Base-by-base conservation (phyloP, 2,113 vertebrate genomes). In the Thalassarche chlororhynchos region DNA sequence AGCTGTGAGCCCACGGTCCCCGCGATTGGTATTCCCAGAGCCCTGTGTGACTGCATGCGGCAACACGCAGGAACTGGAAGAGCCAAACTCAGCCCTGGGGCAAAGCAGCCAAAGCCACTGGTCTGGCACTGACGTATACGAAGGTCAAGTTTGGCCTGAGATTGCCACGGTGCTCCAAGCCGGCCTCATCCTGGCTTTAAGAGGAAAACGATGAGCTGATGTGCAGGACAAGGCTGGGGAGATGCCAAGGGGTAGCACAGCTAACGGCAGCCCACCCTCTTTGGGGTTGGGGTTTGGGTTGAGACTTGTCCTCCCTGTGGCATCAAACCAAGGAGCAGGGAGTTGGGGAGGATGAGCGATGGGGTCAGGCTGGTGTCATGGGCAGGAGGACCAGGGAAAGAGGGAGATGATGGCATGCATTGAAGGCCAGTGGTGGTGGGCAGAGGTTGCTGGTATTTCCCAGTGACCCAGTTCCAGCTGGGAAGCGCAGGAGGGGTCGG, bases 41-140 rank as follows among this genome's bases (percentile, higher is more conserved):
- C 66, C 47, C 55, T 7, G 14, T 21, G 79, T 62, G 76, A 76
- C 66, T 54, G 54, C 76, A 2, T 7, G 34, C 14, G 57, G 90
- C 72, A 87, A 65, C 68, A 54, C 2, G 17, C 65, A 75, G 81
- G 61, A 84, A 72, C 78, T 8, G 0, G 38, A 74, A 74, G 36
- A 70, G 68, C 57, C 51, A 90, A 84, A 65, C 25, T 7, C 60
- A 71, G 83, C 85, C 82, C 86, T 38, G 74, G 36, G 38, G 66
- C 36, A 61, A 91, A 76, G 31, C 1, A 16, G 36, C 13, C 28
- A 11, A 68, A 93, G 69, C 40, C 24, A 12, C 65, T 8, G 58
- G 28, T 24, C 34, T 31, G 47, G 32, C 4, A 4, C 46, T 46
- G 54, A 24, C 0, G 4, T 34, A 14, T 10, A 7, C 0, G 0